phyloP scores from a whole-genome alignment of 2,797 vertebrate species.

The Myiotriccus ornatus region DNA sequence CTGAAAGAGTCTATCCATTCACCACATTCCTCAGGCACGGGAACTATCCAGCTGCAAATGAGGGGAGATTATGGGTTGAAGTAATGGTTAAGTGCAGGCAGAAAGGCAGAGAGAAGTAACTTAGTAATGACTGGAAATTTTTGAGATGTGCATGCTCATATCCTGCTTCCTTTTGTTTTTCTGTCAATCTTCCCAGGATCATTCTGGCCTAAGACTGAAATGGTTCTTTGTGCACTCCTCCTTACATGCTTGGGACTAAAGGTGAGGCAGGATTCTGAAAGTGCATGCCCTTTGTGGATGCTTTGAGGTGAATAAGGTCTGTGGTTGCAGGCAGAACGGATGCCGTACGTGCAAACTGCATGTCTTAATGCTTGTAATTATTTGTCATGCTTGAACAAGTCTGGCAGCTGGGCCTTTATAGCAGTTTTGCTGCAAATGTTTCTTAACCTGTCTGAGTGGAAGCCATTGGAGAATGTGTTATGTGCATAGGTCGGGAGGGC shows the following conservation, averaged over 20 bases:
- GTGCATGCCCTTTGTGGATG: constrained; percentile 29
- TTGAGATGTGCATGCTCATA: constrained; percentile 6
- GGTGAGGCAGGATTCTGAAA: constrained; percentile 50
- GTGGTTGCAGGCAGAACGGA: neutral
- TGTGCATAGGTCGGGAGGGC: neutral
- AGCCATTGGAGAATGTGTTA: neutral
- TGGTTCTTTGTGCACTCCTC: constrained; percentile 27
- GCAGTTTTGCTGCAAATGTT: neutral
- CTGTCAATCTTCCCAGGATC: constrained; percentile 39
- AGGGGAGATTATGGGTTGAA: neutral
- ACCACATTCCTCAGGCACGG: neutral
- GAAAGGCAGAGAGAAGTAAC: neutral
- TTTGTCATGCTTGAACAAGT: neutral
- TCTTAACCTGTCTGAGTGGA: neutral
- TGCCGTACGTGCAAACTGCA: neutral
- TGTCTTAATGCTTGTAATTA: neutral
- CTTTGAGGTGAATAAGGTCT: constrained; percentile 7
- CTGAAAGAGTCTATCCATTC: neutral
- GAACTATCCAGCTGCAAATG: neutral
- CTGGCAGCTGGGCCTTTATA: neutral
- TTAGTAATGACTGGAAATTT: neutral
- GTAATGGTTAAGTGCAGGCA: neutral
- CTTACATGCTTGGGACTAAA: constrained; percentile 30
- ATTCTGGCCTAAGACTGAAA: constrained; percentile 42
- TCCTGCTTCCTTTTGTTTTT: constrained; percentile 47